Evolutionary conservation across 2,888 invertebrate species (phyloP), one percentile per base, ranked within the genome.

Genomic region (Tanytarsus gracilentus): DNA sequence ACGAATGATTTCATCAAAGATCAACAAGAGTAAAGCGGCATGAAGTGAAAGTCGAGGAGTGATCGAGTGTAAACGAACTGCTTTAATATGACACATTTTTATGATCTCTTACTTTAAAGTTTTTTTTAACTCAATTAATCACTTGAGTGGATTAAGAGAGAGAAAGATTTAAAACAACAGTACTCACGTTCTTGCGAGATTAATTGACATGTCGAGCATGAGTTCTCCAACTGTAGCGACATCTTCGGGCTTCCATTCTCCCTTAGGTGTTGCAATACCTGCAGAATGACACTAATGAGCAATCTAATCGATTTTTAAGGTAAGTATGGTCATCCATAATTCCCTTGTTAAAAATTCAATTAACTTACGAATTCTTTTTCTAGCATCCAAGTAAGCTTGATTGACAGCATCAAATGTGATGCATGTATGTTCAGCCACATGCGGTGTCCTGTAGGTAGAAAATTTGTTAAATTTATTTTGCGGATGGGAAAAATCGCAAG

Each of bases 391-490:
- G 75, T 91, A 92, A 48, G 92, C 92, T 66, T 87, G 85, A 76
- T 92, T 91, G 63, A 92, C 82, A 56, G 91, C 89, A 68, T 91
- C 90, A 71, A 88, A 92, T 4, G 92, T 91, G 71, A 92, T 90
- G 73, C 92, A 93, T 63, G 86, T 85, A 64, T 85, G 81, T 55
- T 84, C 82, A 51, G 82, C 83, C 66, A 82, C 83, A 68, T 83
- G 82, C 16, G 60, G 60, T 16, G 79, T 79, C 63, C 85, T 86
- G 77, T 61, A 79, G 79, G 68, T 73, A 75, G 63, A 69, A 68
- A 63, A 63, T 44, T n/a, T n/a, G n/a, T n/a, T n/a, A n/a, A n/a
- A n/a, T n/a, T n/a, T n/a, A n/a, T n/a, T n/a, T n/a, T n/a, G n/a
- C n/a, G n/a, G n/a, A n/a, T n/a, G n/a, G n/a, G n/a, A n/a, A n/a